Percentiles rank a stretch among this genome's conserved stretches.
These are phyloP conservation scores for Channa maculata DNA, from an alignment of 2,113 vertebrate species.

Conservation along the genomic window DNA sequence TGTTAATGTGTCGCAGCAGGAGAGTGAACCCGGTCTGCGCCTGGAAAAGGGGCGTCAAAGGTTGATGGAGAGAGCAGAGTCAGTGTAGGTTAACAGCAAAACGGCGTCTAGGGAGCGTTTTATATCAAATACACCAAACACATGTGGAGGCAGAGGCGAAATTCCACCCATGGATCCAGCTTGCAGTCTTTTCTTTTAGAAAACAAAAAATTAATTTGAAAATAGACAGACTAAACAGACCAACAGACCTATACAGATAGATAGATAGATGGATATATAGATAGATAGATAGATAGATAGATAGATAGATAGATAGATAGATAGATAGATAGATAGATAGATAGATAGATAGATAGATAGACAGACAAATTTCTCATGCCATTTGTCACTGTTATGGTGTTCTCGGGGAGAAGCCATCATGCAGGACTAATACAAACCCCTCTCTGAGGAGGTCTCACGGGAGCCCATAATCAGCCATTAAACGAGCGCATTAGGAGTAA, in stretches of 20 bases:
- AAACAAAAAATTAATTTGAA: not conserved
- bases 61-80: constrained; percentile 75
- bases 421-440: constrained; percentile 74
- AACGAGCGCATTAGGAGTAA: constrained; percentile 86
- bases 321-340: constrained; percentile 44
- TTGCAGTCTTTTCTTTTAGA: not conserved
- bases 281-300: constrained; percentile 48
- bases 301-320: constrained; percentile 43
- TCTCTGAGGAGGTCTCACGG: constrained; percentile 73
- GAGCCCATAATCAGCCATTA: constrained; percentile 87
- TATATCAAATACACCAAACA: constrained; percentile 55
- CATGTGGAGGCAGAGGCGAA: constrained; percentile 8
- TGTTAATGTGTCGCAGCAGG: constrained; percentile 92
- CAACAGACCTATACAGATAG: too few relatives aligned
- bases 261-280: constrained; percentile 44
- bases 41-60: constrained; percentile 50
- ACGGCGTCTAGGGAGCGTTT: constrained; percentile 81
- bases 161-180: not conserved
- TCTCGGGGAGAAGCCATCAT: constrained; percentile 44
- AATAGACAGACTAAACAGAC: not conserved
- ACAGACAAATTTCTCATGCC: not conserved
- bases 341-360: not conserved
- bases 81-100: constrained; percentile 85
- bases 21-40: constrained; percentile 44
- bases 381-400: constrained; percentile 38